These are phyloP conservation scores for Pollenia angustigena DNA, from an alignment of 2,888 invertebrate species.

Conservation along the genomic window DNA sequence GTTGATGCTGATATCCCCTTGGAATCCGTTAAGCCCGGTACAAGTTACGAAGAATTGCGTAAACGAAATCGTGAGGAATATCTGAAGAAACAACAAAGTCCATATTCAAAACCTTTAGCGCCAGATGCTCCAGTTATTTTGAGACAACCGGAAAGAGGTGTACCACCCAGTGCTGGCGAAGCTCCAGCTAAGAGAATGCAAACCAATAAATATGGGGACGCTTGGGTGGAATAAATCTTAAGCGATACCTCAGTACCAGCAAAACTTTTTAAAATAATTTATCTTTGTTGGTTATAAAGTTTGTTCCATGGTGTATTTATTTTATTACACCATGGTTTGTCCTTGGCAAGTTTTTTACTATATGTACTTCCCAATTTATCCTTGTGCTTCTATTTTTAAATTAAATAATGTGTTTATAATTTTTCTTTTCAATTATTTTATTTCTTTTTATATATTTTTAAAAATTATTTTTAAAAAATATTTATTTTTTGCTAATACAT, in stretches of 20 bases:
- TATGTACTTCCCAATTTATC: too few species aligned
- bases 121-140: constrained; percentile 77
- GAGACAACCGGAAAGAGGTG: constrained; percentile 51
- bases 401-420: too few species aligned
- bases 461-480: constrained; percentile 18
- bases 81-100: constrained; percentile 79
- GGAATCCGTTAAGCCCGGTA: constrained; percentile 84
- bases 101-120: constrained; percentile 77
- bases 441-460: constrained; percentile 6
- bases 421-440: too few species aligned
- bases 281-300: too few species aligned
- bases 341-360: too few species aligned
- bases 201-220: constrained; percentile 83
- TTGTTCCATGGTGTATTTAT: too few species aligned
- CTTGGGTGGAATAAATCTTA: constrained; percentile 81
- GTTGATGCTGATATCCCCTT: constrained; percentile 84
- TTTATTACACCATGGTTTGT: too few species aligned
- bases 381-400: too few species aligned
- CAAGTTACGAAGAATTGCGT: constrained; percentile 90
- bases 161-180: not conserved
- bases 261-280: too few species aligned
- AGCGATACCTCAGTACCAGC: too few species aligned
- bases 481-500: constrained; percentile 10
- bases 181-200: constrained; percentile 47
- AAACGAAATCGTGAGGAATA: constrained; percentile 89